phyloP scores from a whole-genome alignment of 2,888 invertebrate genomes.

The Platerodrilus igneus region DNA sequence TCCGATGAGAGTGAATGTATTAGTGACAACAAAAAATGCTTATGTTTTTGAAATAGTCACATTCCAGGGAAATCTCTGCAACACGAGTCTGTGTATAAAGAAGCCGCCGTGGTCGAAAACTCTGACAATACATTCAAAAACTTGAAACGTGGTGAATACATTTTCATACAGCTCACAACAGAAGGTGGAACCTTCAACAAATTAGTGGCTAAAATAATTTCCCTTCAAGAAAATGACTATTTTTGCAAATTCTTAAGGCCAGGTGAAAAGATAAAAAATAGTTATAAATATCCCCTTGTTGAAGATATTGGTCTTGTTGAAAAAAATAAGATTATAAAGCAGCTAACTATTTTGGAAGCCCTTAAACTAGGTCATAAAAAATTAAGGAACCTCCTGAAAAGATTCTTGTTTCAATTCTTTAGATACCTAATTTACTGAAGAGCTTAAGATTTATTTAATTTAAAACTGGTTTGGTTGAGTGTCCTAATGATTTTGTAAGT shows the following conservation, averaged over 20 bases:
- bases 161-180: conserved; percentile 8
- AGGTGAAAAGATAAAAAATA: conserved; percentile 7
- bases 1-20: neutral
- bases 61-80: conserved; percentile 2
- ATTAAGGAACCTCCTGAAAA: conserved; percentile 5
- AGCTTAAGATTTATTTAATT: neutral
- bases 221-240: conserved; percentile 6
- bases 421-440: no score
- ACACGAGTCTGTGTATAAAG: conserved; percentile 4
- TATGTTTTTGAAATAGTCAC: neutral
- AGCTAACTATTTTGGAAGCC: conserved; percentile 7
- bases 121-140: no score
- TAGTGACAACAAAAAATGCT: no score
- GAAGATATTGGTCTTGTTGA: conserved; percentile 9
- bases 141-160: conserved; percentile 1
- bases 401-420: neutral
- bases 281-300: conserved; percentile 7
- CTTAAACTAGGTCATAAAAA: conserved; percentile 6
- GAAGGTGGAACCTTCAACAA: conserved; percentile 7
- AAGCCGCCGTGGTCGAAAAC: conserved; percentile 6
- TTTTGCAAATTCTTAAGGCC: conserved; percentile 9
- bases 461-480: neutral
- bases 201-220: conserved; percentile 10
- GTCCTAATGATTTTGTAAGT: no score
- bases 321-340: conserved; percentile 8